Conservation (phyloP, 1,140 invertebrate species). For the Riptortus pedestris region DNA sequence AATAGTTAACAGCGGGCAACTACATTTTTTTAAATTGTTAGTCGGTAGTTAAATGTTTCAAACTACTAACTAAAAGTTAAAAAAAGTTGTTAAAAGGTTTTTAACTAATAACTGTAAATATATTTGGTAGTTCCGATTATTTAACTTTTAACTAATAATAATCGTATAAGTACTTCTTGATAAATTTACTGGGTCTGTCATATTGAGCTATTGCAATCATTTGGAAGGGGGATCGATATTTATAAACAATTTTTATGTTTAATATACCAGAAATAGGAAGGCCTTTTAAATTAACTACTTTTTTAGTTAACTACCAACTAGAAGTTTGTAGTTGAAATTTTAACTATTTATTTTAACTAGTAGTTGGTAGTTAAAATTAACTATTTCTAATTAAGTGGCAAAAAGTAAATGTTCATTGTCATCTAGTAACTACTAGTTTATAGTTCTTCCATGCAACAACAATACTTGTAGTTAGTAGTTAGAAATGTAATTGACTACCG, state of each 20-base stretch:
- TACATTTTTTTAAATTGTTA: not conserved
- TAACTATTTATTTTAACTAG: not conserved
- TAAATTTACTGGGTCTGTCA: too few species aligned
- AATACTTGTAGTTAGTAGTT: too few species aligned
- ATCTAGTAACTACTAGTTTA: not conserved
- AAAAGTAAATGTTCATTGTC: not conserved
- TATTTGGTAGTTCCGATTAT: not conserved
- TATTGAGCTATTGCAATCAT: too few species aligned
- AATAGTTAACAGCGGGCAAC: too few species aligned
- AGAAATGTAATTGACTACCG: too few species aligned
- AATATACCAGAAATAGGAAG: too few species aligned
- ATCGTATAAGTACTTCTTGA: too few species aligned
- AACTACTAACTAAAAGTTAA: not conserved
- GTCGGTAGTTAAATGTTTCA: not conserved
- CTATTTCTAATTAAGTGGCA: too few species aligned
- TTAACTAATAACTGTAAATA: not conserved
- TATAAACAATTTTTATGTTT: too few species aligned
- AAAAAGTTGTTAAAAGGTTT: not conserved
- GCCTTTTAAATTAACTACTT: not conserved
- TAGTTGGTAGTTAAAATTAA: not conserved
- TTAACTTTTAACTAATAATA: not conserved
- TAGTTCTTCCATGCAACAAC: not conserved
- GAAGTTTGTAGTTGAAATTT: not conserved
- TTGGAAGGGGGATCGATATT: too few species aligned
- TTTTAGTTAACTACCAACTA: not conserved